Evolutionary conservation across 1,140 invertebrate genomes (phyloP), one percentile per base, ranked within the genome.

Genomic region (Drosophila funebris): DNA sequence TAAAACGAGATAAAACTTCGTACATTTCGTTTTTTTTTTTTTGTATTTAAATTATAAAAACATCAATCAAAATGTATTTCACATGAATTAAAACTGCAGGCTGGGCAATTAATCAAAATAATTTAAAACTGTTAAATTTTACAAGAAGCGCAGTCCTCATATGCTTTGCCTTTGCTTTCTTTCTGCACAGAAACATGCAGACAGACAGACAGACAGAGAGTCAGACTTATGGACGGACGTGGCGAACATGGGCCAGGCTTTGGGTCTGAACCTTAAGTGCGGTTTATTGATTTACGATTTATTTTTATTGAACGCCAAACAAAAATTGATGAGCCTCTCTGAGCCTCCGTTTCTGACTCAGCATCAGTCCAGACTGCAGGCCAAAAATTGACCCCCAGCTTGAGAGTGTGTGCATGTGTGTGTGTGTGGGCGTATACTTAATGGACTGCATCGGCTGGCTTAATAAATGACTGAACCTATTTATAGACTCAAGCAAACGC

Each of bases 271-370:
- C 70, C 73, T 58, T 76, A 60, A 87, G 74, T 87, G 70, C 64
- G 77, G 69, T 74, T 85, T 87, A 85, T 85, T 85, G 81, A 85
- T 85, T 85, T 87, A 85, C 81, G 83, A 87, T 87, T 82, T 87
- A 78, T 87, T 81, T 85, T 81, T 83, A 84, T 84, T 84, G 77
- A 68, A 63, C 58, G 64, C 48, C 64, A 68, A 62, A 70, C 78
- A 74, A 78, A 82, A 85, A 85, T 85, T 85, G 84, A 85, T 85
- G 82, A 88, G 82, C 73, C 71, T 31, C 52, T 61, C 31, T 22
- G 33, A 36, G 11, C 9, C 27, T 43, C 20, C 16, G 37, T 24
- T 54, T 41, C 69, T 72, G 52, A 67, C 20, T 67, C 69, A 52
- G 46, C 11, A 22, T 41, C 54, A 61, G 46, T 14, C 53, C 71